A percentile compares a stretch with the other conserved stretches of the same genome.
phyloP scores from a whole-genome alignment of 2,113 vertebrate species.

The Saguinus imperator region DNA sequence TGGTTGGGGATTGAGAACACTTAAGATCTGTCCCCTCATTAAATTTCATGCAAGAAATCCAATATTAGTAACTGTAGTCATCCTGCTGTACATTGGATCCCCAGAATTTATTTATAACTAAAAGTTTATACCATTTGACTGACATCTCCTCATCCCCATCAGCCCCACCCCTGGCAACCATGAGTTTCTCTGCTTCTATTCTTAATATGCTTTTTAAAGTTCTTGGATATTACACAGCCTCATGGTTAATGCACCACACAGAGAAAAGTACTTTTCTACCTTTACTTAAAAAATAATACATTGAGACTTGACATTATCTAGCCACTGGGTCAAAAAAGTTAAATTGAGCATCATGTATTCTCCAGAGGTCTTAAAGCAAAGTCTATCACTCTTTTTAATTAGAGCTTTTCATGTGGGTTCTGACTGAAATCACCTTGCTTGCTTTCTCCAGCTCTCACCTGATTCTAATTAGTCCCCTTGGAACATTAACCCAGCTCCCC shows the following conservation, averaged over 20 bases:
- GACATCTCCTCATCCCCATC: neutral
- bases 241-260: neutral
- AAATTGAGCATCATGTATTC: conserved; percentile 84
- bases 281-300: conserved; percentile 23
- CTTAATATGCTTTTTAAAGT: neutral
- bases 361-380: conserved; percentile 90
- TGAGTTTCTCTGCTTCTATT: neutral
- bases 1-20: neutral
- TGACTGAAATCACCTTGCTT: conserved; percentile 92
- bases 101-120: neutral
- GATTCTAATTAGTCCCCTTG: conserved; percentile 96
- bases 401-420: conserved; percentile 89
- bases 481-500: conserved; percentile 91
- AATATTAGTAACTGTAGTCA: neutral
- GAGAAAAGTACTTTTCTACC: conserved; percentile 37
- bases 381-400: conserved; percentile 96
- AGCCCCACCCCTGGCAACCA: accelerated
- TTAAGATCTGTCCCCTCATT: neutral
- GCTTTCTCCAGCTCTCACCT: conserved; percentile 89
- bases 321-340: conserved; percentile 81
- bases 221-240: neutral
- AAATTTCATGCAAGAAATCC: neutral
- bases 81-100: neutral
- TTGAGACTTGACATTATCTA: conserved; percentile 76
- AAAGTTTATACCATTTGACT: neutral